A percentile compares a stretch with the other conserved stretches of the same genome.
Evolutionary conservation across 2,113 vertebrate genomes (phyloP).

Genomic region (Calcarius ornatus): DNA sequence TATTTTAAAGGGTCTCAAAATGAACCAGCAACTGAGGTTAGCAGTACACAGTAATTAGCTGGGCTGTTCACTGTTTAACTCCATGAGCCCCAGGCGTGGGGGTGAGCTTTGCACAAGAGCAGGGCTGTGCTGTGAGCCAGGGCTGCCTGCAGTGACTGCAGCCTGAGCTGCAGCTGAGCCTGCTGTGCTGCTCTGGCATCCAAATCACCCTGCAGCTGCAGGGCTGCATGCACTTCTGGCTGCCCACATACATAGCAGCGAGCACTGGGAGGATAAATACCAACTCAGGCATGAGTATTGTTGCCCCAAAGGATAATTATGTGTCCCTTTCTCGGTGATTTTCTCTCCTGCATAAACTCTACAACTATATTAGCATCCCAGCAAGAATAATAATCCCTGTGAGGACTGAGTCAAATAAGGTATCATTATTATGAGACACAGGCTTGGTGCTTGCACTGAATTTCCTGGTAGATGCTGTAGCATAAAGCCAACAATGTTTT

Average conservation of each 20-base stretch:
- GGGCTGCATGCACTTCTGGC: accelerated
- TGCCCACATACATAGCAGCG: too few relatives aligned
- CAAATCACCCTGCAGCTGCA: accelerated
- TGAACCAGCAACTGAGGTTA: slow-evolving; percentile 78
- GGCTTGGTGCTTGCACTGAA: neutral
- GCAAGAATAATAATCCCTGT: too few relatives aligned
- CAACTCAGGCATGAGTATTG: neutral
- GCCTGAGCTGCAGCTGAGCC: neutral
- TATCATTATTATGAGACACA: neutral
- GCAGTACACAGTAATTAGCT: slow-evolving; percentile 76
- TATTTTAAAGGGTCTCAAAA: slow-evolving; percentile 85
- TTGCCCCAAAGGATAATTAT: neutral
- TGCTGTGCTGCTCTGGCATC: neutral
- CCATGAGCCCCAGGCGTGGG: slow-evolving; percentile 41
- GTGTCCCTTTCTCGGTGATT: neutral
- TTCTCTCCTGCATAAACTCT: too few relatives aligned
- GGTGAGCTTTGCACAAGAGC: neutral
- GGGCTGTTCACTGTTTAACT: slow-evolving; percentile 72
- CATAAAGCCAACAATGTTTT: neutral
- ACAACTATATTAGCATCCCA: too few relatives aligned
- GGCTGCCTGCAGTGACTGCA: neutral
- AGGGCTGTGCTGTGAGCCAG: neutral
- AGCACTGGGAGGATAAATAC: neutral
- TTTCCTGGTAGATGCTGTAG: neutral
- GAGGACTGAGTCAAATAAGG: too few relatives aligned